Evolutionary conservation across 2,797 vertebrate genomes (phyloP).

Genomic region (Adelosebastes latens): DNA sequence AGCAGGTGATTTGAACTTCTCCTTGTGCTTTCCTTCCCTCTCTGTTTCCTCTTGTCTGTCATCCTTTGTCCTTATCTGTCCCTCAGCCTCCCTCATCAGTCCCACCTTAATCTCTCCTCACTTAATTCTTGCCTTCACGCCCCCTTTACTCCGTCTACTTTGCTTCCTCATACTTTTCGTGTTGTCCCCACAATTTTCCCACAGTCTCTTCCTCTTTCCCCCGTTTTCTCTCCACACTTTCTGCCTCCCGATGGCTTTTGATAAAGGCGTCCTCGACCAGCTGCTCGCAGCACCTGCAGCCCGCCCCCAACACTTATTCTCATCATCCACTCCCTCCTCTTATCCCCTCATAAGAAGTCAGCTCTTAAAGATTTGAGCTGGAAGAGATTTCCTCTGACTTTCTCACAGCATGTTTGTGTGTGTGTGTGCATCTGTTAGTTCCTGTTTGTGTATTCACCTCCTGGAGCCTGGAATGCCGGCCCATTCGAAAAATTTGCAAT

Average conservation of each 20-base stretch:
- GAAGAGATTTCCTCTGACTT: conserved; percentile 15
- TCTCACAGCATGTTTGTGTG: conserved; percentile 7
- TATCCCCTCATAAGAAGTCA: conserved; percentile 61
- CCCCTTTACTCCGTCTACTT: conserved; percentile 10
- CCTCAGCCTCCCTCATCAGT: conserved; percentile 30
- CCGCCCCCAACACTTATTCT: conserved; percentile 6
- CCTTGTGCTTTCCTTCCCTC: conserved; percentile 13
- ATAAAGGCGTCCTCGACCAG: conserved; percentile 55
- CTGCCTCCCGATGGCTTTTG: conserved; percentile 26
- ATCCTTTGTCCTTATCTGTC: conserved; percentile 37
- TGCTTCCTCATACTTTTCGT: conserved; percentile 21
- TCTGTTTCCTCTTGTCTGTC: conserved; percentile 42
- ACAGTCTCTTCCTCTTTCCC: conserved; percentile 27
- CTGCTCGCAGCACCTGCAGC: conserved; percentile 75
- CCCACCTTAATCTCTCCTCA: conserved; percentile 38
- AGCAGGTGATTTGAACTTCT: conserved; percentile 47
- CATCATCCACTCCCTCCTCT: conserved; percentile 26
- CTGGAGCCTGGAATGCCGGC: conserved; percentile 34
- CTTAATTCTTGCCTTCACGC: conserved; percentile 14
- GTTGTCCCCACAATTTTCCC: conserved; percentile 29
- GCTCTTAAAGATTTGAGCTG: conserved; percentile 60
- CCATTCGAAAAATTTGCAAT: conserved; percentile 32
- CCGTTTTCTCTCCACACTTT: conserved; percentile 18
- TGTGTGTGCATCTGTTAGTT: neutral
- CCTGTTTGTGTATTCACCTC: conserved; percentile 30